These are phyloP conservation scores for Acromyrmex charruanus DNA, from an alignment of 1,140 invertebrate species.

Conservation along the genomic window DNA sequence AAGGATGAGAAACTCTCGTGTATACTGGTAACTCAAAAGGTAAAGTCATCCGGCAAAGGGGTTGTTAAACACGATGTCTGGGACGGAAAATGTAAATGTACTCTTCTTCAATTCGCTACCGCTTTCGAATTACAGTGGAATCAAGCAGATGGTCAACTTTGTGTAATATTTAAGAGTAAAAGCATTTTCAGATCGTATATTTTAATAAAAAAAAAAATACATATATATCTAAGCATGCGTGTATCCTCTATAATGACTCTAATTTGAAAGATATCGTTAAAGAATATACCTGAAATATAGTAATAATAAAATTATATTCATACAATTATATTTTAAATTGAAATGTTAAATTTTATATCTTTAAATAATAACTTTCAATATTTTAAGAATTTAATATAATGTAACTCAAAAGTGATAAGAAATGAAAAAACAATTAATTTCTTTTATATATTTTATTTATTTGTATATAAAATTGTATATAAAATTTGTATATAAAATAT, in stretches of 20 bases:
- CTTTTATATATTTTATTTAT: neutral
- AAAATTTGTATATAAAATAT: neutral
- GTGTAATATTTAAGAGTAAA: neutral
- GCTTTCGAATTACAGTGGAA: conserved; percentile 10
- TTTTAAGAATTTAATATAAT: neutral
- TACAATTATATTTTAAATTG: neutral
- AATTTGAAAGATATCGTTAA: conserved; percentile 1
- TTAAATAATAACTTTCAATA: neutral
- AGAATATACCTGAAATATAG: neutral
- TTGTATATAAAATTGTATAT: neutral
- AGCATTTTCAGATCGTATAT: neutral
- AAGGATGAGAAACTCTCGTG: conserved; percentile 34
- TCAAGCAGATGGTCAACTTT: neutral
- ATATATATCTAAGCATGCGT: no score
- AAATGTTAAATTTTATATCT: neutral
- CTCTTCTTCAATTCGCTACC: conserved; percentile 1
- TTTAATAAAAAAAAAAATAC: neutral
- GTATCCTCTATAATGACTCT: neutral
- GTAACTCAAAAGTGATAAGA: neutral
- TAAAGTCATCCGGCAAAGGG: conserved; percentile 11
- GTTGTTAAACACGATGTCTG: conserved; percentile 42
- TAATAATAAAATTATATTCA: neutral
- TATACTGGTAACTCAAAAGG: conserved; percentile 37
- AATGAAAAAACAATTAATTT: neutral
- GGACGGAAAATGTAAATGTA: conserved; percentile 44